phyloP scores from a whole-genome alignment of 2,797 vertebrate genomes.

The Anabacerthia variegaticeps region DNA sequence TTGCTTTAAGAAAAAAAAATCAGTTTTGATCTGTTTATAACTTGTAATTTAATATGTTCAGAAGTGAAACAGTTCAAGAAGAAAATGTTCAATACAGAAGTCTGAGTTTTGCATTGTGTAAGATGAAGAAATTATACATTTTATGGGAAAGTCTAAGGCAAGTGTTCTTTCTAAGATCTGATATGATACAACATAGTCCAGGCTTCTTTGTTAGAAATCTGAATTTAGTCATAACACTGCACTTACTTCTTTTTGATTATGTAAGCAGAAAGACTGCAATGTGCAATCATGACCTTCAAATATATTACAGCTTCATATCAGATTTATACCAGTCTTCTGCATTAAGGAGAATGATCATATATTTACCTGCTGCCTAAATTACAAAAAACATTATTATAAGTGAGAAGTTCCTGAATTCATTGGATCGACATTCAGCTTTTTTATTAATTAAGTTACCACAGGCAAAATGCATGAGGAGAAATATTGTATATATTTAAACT shows the following conservation, averaged over 20 bases:
- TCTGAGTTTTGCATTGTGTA: neutral
- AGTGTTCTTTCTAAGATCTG: neutral
- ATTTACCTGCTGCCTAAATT: neutral
- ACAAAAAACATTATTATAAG: neutral
- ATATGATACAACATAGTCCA: neutral
- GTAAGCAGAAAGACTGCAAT: neutral
- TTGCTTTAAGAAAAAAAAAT: slow-evolving; percentile 2
- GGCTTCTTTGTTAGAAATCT: neutral
- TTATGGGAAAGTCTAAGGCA: neutral
- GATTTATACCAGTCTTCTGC: neutral
- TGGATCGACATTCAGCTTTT: neutral
- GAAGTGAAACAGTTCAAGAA: slow-evolving; percentile 29
- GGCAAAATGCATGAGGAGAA: neutral
- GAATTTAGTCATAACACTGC: neutral
- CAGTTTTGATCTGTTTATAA: slow-evolving; percentile 26
- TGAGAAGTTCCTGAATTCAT: neutral
- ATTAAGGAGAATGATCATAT: neutral
- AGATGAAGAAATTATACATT: neutral
- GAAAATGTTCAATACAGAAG: neutral
- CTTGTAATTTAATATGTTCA: slow-evolving; percentile 11
- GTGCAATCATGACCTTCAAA: neutral
- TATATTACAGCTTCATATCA: neutral
- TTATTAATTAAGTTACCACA: neutral
- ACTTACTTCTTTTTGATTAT: neutral
- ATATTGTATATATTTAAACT: neutral